Conservation (phyloP, 2,797 vertebrate species). For the Furcifer pardalis region DNA sequence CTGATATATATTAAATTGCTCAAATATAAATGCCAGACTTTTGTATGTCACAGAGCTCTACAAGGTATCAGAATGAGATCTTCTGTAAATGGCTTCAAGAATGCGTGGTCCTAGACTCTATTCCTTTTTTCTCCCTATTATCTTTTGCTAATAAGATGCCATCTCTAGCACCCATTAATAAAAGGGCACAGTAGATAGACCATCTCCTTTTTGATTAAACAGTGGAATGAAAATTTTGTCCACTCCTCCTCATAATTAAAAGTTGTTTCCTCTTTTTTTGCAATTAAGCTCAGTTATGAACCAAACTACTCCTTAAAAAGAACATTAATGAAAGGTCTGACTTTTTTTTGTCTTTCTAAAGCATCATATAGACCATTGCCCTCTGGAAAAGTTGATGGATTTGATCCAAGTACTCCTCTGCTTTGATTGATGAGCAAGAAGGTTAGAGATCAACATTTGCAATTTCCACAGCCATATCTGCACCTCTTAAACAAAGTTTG, state of each 20-base stretch:
- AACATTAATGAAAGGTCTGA: conserved; percentile 14
- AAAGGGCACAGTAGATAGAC: conserved; percentile 3
- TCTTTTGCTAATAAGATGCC: conserved; percentile 18
- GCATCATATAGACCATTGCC: not conserved
- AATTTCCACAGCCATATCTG: not conserved
- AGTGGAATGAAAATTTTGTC: conserved; percentile 1
- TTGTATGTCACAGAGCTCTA: not conserved
- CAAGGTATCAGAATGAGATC: not conserved
- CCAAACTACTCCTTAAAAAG: not conserved
- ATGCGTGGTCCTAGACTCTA: not conserved
- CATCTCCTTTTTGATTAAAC: conserved; percentile 20
- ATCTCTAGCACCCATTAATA: not conserved
- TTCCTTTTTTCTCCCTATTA: not conserved
- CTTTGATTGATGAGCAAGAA: conserved; percentile 16
- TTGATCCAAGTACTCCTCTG: not conserved
- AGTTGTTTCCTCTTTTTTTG: conserved; percentile 6
- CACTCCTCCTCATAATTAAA: conserved; percentile 22
- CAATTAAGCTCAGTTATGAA: conserved; percentile 31
- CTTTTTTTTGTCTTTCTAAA: conserved; percentile 7
- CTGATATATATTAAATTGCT: not conserved
- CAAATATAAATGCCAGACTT: not conserved
- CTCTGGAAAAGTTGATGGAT: conserved; percentile 15
- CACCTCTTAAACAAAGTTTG: conserved; percentile 19
- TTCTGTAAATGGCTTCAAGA: not conserved
- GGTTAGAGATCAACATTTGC: conserved; percentile 18